A percentile compares a stretch with the other conserved stretches of the same genome.
phyloP scores from a whole-genome alignment of 1,140 invertebrate genomes.

The Pseudomyrmex pallidus region DNA sequence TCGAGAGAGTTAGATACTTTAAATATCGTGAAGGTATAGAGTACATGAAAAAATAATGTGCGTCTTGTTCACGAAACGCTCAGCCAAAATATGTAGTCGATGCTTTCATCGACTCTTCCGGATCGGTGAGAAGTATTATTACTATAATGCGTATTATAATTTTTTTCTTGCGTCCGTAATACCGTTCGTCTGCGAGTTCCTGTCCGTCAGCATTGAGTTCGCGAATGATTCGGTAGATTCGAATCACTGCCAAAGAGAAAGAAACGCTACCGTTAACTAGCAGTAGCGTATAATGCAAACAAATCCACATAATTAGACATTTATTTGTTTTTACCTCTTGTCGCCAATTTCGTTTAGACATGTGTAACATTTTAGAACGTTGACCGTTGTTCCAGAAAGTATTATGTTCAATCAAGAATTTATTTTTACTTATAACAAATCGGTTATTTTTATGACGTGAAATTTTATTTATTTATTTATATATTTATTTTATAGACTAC shows the following conservation, averaged over 20 bases:
- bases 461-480: conserved; percentile 69
- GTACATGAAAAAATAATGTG: not conserved
- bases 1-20: conserved; percentile 56
- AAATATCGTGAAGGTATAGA: conserved; percentile 1
- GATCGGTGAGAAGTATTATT: conserved; percentile 14
- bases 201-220: conserved; percentile 48
- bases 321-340: conserved; percentile 55
- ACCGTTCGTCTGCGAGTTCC: conserved; percentile 50
- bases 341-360: conserved; percentile 67
- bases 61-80: not conserved
- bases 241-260: conserved; percentile 76
- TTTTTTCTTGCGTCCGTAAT: conserved; percentile 51
- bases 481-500: conserved; percentile 19
- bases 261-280: conserved; percentile 17
- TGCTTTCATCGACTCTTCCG: conserved; percentile 41
- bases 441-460: not conserved
- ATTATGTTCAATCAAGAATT: conserved; percentile 26
- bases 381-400: conserved; percentile 38
- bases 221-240: conserved; percentile 50
- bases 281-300: conserved; percentile 6
- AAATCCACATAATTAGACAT: conserved; percentile 24
- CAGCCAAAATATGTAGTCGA: conserved; percentile 43
- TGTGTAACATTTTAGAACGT: conserved; percentile 16
- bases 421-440: conserved; percentile 26
- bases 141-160: conserved; percentile 9